Percentiles rank a stretch among this genome's conserved stretches.
These are phyloP conservation scores for Mechanitis mazaeus DNA, from an alignment of 2,888 invertebrate genomes.

Conservation along the genomic window DNA sequence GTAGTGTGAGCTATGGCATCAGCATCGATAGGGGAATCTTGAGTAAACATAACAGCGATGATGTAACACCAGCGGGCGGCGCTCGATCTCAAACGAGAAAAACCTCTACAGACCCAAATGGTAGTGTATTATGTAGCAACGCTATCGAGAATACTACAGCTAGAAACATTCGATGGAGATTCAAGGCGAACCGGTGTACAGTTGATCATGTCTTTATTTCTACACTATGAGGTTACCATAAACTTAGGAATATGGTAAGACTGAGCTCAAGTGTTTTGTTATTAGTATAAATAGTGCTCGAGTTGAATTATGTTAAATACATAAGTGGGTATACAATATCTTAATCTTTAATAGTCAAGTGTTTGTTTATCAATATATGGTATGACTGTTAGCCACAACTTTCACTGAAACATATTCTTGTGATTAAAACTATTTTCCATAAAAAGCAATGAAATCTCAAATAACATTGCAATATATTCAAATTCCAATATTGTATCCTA, in stretches of 20 bases:
- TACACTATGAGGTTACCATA: slow-evolving; percentile 14
- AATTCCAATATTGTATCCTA: no score
- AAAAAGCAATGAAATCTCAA: no score
- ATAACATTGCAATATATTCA: no score
- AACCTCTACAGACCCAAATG: slow-evolving; percentile 49
- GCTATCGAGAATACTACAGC: slow-evolving; percentile 44
- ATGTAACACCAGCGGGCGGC: slow-evolving; percentile 50
- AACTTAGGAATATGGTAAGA: neutral
- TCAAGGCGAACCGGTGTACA: slow-evolving; percentile 63
- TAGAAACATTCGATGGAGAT: slow-evolving; percentile 29
- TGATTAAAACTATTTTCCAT: no score
- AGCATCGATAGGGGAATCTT: slow-evolving; percentile 54
- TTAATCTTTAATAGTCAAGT: slow-evolving; percentile 1
- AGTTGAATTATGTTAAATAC: neutral
- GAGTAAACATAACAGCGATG: slow-evolving; percentile 60
- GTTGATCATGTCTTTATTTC: slow-evolving; percentile 44
- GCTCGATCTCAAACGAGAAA: slow-evolving; percentile 53
- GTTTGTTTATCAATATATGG: neutral
- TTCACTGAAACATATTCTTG: no score
- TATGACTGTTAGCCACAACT: no score
- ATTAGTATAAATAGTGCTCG: neutral
- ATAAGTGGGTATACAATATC: slow-evolving; percentile 1
- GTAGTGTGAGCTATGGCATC: slow-evolving; percentile 58
- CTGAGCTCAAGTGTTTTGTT: neutral
- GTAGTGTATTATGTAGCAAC: slow-evolving; percentile 41